Conservation (phyloP, 1,140 invertebrate genomes). For the Hyposmocoma kahamanoa region DNA sequence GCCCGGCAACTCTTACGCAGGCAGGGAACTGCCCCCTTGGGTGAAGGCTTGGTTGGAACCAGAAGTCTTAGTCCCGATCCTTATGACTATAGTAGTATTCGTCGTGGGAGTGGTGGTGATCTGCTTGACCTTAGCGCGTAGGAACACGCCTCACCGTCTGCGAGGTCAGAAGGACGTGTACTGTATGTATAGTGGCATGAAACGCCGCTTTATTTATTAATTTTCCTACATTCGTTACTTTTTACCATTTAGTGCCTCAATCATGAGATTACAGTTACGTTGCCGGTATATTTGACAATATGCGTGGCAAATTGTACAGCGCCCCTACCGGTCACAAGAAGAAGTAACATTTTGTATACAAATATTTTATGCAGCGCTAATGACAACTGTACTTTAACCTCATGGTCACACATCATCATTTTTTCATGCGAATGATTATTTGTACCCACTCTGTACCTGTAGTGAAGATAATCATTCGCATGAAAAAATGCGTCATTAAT, state of each 20-base stretch:
- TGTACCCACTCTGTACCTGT: too few species aligned
- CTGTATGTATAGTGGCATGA: conserved; percentile 76
- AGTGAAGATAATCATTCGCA: too few species aligned
- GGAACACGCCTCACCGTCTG: conserved; percentile 85
- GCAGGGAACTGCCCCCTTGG: conserved; percentile 82
- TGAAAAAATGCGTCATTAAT: background rate
- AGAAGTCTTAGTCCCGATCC: conserved; percentile 88
- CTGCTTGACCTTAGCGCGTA: conserved; percentile 86
- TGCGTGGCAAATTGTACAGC: too few species aligned
- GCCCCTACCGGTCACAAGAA: too few species aligned
- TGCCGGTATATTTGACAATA: too few species aligned
- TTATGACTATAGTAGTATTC: conserved; percentile 89
- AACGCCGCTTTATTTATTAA: conserved; percentile 54
- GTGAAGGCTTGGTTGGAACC: conserved; percentile 89
- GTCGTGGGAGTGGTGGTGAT: conserved; percentile 91
- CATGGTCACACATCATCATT: too few species aligned
- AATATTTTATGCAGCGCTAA: too few species aligned
- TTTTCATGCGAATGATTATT: too few species aligned
- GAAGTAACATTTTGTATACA: too few species aligned
- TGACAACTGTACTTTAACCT: too few species aligned
- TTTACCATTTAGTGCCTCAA: background rate
- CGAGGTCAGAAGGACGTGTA: conserved; percentile 83
- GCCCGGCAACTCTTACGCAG: conserved; percentile 75
- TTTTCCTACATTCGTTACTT: conserved; percentile 24
- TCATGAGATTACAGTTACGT: too few species aligned